Evolutionary conservation across 23 tunicate genomes (phyloP), one percentile per base, ranked within the genome.

Genomic region (Styela clava): DNA sequence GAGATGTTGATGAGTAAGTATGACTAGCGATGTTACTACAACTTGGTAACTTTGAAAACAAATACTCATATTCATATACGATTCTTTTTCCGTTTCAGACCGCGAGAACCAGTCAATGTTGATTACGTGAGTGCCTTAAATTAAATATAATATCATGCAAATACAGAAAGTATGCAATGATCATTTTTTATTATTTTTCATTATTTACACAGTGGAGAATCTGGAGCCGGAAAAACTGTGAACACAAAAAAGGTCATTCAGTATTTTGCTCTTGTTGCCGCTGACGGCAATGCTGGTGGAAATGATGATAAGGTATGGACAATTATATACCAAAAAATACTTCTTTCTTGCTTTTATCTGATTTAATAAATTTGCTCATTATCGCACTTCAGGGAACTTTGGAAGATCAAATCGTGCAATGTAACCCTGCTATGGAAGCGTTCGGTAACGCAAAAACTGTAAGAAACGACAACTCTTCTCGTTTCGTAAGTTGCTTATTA

Each of bases 201-300:
- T 76, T 0, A 18, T 1, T 25, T n/a, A 21, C 37, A 24, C 86
- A 93, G 98, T 65, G 99, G 99, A 29, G 99, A 96, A 70, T 96
- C 99, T 35, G 99, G 99, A 21, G 99, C 99, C 22, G 99, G 99
- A 1, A 96, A 96, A 83, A 96, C 99, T 26, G 99, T 96, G 56
- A 96, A 96, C 87, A 96, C 99, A 32, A 96, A 96, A 64, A 65
- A 84, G 51, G 99, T 96, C 34, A 96, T 96, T 69, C 99, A 96
- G 70, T 96, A 91, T 64, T 96, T 96, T 79, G 99, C 99, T 22
- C 82, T 88, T 5, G 99, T 96, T 21, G 97, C 97, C 33, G 99
- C 99, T 35, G 64, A 94, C 29, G 94, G 90, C 1, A 87, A 84
- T 33, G 85, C 72, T 24, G 82, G 62, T 7, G 35, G 79, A 79